These are phyloP conservation scores for Temnothorax longispinosus DNA, from an alignment of 1,140 invertebrate species.

Conservation along the genomic window DNA sequence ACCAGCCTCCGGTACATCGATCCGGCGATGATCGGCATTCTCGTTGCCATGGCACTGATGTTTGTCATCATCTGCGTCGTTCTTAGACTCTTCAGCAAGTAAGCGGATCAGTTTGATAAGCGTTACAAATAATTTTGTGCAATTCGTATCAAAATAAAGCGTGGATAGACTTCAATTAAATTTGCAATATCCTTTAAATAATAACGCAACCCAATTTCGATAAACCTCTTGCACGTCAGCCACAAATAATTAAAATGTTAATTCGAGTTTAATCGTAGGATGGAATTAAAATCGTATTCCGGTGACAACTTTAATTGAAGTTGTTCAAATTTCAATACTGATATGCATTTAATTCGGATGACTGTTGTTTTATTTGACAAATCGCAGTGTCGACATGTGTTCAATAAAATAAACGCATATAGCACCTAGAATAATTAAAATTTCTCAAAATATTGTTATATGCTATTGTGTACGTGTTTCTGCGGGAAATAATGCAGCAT, in stretches of 20 bases:
- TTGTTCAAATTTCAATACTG: neutral
- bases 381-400: neutral
- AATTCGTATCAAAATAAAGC: neutral
- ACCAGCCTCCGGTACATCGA: slow-evolving; percentile 89
- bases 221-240: neutral
- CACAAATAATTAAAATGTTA: neutral
- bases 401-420: neutral
- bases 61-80: slow-evolving; percentile 97
- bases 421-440: neutral
- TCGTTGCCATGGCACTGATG: slow-evolving; percentile 96
- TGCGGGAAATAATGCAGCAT: neutral
- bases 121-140: neutral
- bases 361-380: neutral
- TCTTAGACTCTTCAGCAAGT: slow-evolving; percentile 96
- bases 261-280: neutral
- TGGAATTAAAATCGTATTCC: neutral
- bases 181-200: neutral
- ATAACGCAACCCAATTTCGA: neutral
- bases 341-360: neutral
- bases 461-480: neutral
- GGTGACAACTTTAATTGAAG: neutral
- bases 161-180: neutral
- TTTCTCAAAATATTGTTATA: neutral
- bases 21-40: slow-evolving; percentile 95
- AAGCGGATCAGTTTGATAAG: slow-evolving; percentile 81